Percentiles rank a stretch among this genome's conserved stretches.
Conservation (phyloP, 2,113 vertebrate genomes). For the Chionis minor region DNA sequence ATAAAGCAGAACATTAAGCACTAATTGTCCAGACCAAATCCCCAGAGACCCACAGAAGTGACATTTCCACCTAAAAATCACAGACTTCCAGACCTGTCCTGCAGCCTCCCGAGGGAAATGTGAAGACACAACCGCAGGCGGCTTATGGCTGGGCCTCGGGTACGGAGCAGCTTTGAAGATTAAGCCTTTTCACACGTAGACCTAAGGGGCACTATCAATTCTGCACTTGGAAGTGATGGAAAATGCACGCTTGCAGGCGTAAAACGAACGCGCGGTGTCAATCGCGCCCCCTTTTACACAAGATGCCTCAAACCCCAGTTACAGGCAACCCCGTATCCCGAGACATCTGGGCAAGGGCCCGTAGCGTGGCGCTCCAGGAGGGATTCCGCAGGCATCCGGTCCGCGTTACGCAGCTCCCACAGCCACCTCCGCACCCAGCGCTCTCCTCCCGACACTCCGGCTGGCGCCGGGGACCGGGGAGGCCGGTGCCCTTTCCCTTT, state of each 20-base stretch:
- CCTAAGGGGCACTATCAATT: rapidly evolving
- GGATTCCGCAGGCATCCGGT: rapidly evolving
- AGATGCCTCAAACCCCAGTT: rapidly evolving
- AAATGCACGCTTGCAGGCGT: rapidly evolving
- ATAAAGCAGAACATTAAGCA: not conserved
- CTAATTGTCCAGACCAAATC: not conserved
- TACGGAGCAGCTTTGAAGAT: not conserved
- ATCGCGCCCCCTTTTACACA: not conserved
- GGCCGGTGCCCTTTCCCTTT: not conserved
- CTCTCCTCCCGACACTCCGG: too few relatives aligned
- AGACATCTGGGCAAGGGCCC: not conserved
- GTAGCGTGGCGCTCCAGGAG: rapidly evolving
- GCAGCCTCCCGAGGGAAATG: not conserved
- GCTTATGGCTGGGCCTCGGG: not conserved
- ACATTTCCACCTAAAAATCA: not conserved
- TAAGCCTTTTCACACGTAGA: not conserved
- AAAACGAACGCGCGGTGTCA: rapidly evolving
- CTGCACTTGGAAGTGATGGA: not conserved
- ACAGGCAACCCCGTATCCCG: rapidly evolving
- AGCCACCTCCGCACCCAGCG: rapidly evolving
- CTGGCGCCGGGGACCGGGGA: not conserved
- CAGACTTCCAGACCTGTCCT: not conserved
- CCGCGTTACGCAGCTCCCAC: rapidly evolving
- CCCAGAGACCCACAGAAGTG: not conserved
- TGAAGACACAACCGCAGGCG: not conserved